Base-by-base conservation (phyloP, 2,797 vertebrate genomes). In the Chaenodraco wilsoni region DNA sequence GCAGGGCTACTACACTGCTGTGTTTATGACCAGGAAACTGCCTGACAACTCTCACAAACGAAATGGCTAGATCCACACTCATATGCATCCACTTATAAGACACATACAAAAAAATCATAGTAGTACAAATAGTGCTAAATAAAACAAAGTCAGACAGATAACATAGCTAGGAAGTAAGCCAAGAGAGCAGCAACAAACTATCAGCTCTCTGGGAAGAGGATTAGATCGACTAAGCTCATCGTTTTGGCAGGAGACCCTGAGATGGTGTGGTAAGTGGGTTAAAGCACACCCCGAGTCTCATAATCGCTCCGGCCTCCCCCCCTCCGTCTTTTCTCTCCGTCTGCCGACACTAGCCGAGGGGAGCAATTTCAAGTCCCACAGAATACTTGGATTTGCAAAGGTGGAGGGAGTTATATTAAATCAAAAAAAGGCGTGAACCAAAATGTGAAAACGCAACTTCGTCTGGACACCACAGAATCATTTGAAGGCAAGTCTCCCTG, bases 241-340 rank as follows among this genome's bases (percentile, higher is more conserved):
- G 83, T 85, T 92, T 93, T 94, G 93, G 93, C 93, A 89, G 84
- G 85, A 87, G 81, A 89, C 90, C 85, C 83, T 78, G 83, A 83
- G 84, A 88, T 89, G 87, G 89, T 90, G 91, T 82, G 85, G 58
- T 94, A 95, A 94, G 93, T 94, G 93, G 93, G 94, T 94, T 94
- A 94, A 94, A 93, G 87, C 88, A 83, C 88, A 92, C 92, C 91
- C 91, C 75, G 70, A 86, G 86, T 90, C 90, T 90, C 74, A 84
- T 91, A 93, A 93, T 93, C 89, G 27, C 88, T 72, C 64, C 37
- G 50, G 60, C 79, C 81, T 56, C 52, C 13, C 44, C 69, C 59
- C 77, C 65, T 69, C 21, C 54, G 50, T 51, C 74, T 37, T 69
- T 41, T 45, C 66, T 45, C 66, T 69, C 67, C 4, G 72, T 87